These are phyloP conservation scores for Ciconia boyciana DNA, from an alignment of 2,113 vertebrate genomes.

Conservation along the genomic window DNA sequence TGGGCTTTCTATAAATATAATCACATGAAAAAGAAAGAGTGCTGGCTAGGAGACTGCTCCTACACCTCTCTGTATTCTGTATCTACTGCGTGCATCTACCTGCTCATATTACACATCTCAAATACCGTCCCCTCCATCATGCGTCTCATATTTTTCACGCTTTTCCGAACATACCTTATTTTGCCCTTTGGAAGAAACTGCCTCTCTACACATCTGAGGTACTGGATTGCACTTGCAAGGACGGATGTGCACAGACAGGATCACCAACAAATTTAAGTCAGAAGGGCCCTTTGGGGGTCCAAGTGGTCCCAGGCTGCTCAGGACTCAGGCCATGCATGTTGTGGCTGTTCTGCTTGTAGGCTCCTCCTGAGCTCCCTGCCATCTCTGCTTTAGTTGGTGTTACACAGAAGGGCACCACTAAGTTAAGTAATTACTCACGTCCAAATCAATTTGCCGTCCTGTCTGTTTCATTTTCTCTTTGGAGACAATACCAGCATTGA, in stretches of 20 bases:
- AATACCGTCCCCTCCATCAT: neutral
- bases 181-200: neutral
- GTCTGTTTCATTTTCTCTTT: neutral
- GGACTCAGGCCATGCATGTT: accelerated
- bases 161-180: neutral
- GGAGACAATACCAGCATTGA: neutral
- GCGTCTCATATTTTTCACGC: accelerated
- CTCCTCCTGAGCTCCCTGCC: neutral
- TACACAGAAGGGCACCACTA: neutral
- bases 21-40: neutral
- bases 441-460: slow-evolving; percentile 35
- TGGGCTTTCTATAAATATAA: neutral
- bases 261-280: neutral
- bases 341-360: neutral
- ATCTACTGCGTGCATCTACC: neutral
- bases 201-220: neutral
- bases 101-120: neutral
- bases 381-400: neutral
- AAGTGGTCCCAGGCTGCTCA: neutral
- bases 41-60: neutral
- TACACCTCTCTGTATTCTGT: neutral
- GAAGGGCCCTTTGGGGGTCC: neutral
- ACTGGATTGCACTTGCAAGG: neutral
- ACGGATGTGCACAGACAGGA: neutral
- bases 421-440: slow-evolving; percentile 47